Percentiles rank a stretch among this genome's conserved stretches.
phyloP scores from a whole-genome alignment of 2,888 invertebrate species.

The Chorisops tibialis region DNA sequence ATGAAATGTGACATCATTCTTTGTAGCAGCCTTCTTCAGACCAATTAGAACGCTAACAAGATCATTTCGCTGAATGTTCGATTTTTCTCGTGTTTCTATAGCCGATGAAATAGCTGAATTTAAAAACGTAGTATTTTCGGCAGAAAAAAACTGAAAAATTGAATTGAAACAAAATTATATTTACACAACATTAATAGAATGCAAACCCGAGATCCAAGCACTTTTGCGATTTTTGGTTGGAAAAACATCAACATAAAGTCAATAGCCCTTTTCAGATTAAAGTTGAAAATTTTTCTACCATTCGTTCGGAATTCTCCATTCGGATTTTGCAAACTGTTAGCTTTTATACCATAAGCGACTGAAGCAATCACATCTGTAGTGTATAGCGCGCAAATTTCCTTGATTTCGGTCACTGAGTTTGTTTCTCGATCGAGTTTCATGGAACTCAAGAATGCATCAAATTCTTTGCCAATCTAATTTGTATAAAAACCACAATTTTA shows the following conservation, averaged over 20 bases:
- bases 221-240: conserved; percentile 41
- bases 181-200: background rate
- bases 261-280: conserved; percentile 38
- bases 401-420: background rate
- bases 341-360: conserved; percentile 46
- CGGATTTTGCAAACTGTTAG: conserved; percentile 44
- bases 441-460: conserved; percentile 3
- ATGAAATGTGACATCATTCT: conserved; percentile 37
- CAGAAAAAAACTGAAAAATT: conserved; percentile 40
- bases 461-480: conserved; percentile 15
- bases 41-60: conserved; percentile 54
- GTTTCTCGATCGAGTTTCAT: background rate
- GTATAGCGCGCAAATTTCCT: conserved; percentile 32
- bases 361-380: conserved; percentile 48
- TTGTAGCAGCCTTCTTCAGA: conserved; percentile 44
- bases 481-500: background rate
- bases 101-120: conserved; percentile 48
- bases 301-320: conserved; percentile 43
- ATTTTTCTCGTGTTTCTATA: conserved; percentile 49
- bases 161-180: background rate
- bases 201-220: too few relatives aligned
- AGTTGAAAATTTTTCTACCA: conserved; percentile 39
- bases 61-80: conserved; percentile 51
- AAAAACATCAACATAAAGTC: conserved; percentile 45
- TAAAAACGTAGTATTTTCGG: conserved; percentile 46